Percentiles rank a stretch among this genome's conserved stretches.
phyloP scores from a whole-genome alignment of 2,113 vertebrate genomes.

The Gadus chalcogrammus region DNA sequence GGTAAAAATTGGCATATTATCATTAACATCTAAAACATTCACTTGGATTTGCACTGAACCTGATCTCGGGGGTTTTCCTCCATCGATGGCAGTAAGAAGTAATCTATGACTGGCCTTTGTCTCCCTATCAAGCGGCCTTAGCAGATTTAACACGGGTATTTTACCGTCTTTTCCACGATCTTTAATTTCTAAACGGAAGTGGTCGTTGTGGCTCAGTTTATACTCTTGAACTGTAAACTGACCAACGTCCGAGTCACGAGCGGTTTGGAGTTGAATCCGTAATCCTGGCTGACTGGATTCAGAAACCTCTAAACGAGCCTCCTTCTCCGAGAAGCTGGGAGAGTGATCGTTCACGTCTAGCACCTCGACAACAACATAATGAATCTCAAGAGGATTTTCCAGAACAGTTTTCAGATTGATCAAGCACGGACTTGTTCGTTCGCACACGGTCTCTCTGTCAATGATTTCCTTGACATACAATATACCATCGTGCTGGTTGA shows the following conservation, averaged over 20 bases:
- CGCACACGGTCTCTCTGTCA: conserved; percentile 67
- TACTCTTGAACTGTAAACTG: conserved; percentile 54
- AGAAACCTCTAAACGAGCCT: conserved; percentile 50
- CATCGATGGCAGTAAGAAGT: conserved; percentile 48
- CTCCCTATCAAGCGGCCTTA: conserved; percentile 63
- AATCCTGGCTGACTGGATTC: conserved; percentile 48
- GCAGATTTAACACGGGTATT: conserved; percentile 52
- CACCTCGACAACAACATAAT: conserved; percentile 60
- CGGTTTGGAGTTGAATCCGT: conserved; percentile 51
- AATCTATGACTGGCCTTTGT: conserved; percentile 29
- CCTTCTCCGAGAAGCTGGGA: conserved; percentile 46
- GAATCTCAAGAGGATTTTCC: conserved; percentile 70
- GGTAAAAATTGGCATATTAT: conserved; percentile 51
- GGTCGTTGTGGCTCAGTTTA: conserved; percentile 53
- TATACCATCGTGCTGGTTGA: conserved; percentile 59
- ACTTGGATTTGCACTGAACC: conserved; percentile 27
- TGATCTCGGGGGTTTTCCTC: conserved; percentile 45
- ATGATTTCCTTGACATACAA: conserved; percentile 53
- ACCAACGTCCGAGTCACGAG: conserved; percentile 51
- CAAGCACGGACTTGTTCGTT: conserved; percentile 43
- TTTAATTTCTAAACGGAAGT: conserved; percentile 62
- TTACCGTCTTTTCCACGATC: conserved; percentile 48
- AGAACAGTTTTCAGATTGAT: conserved; percentile 62
- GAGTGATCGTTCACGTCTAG: conserved; percentile 66
- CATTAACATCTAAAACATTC: conserved; percentile 48